phyloP scores from a whole-genome alignment of 2,888 invertebrate species.

The Globia sparganii region DNA sequence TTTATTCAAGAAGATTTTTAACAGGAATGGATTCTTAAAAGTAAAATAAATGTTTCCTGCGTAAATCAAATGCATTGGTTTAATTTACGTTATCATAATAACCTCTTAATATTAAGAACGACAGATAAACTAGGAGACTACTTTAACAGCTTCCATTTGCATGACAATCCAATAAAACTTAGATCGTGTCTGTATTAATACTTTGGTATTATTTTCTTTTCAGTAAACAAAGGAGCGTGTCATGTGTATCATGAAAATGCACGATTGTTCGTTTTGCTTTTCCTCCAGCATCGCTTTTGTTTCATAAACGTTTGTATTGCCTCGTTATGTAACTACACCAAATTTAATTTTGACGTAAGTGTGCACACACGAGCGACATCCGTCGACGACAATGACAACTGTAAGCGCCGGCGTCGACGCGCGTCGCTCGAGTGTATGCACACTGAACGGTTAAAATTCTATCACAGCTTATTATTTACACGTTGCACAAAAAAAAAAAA shows the following conservation, averaged over 20 bases:
- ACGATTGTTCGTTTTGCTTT: not conserved
- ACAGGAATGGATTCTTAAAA: not conserved
- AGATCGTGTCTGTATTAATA: not conserved
- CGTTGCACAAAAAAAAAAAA: not conserved
- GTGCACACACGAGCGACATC: too few species aligned
- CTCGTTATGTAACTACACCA: not conserved
- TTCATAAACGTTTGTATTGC: not conserved
- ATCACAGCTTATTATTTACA: conserved; percentile 4
- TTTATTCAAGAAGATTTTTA: not conserved
- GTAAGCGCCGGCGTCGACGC: too few species aligned
- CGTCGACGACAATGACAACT: too few species aligned
- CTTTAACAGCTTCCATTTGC: not conserved
- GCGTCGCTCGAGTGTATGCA: too few species aligned
- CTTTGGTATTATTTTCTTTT: not conserved
- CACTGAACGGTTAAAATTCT: not conserved
- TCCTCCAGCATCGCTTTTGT: not conserved
- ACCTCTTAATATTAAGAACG: not conserved
- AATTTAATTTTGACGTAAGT: too few species aligned
- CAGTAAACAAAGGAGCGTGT: not conserved
- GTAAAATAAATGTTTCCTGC: not conserved
- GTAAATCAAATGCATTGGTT: not conserved
- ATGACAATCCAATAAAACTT: not conserved
- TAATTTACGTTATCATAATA: not conserved
- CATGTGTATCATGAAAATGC: not conserved
- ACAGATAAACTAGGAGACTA: not conserved